A percentile compares a stretch with the other conserved stretches of the same genome.
phyloP scores from a whole-genome alignment of 2,113 vertebrate genomes.

The Ictalurus furcatus region DNA sequence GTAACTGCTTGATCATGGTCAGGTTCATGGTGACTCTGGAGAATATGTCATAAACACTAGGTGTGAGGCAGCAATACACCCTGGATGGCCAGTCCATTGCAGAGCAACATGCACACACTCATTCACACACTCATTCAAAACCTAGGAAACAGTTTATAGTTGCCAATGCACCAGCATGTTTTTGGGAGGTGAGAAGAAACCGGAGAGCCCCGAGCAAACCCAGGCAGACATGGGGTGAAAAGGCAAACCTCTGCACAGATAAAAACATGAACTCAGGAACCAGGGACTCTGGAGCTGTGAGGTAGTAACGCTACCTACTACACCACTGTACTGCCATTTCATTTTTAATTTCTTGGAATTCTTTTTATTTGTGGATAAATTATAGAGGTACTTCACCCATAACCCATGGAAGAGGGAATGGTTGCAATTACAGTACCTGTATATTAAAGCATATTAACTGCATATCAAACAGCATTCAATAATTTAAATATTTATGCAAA shows the following conservation, averaged over 20 bases:
- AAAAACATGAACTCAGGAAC: background rate
- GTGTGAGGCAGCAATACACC: background rate
- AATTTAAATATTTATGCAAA: background rate
- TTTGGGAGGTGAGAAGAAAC: background rate
- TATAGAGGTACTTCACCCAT: background rate
- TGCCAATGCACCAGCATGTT: background rate
- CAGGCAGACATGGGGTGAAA: background rate
- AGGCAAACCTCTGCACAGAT: background rate
- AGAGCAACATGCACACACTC: background rate
- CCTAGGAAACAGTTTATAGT: background rate
- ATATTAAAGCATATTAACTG: background rate
- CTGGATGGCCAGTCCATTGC: too few relatives aligned
- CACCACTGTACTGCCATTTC: background rate
- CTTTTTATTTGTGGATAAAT: background rate
- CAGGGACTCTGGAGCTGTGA: background rate
- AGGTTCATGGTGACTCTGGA: background rate
- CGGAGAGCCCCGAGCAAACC: background rate
- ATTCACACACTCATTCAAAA: background rate
- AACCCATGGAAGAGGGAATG: background rate
- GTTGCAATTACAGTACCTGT: background rate
- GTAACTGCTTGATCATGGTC: background rate
- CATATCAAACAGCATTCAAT: background rate
- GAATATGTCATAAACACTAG: background rate
- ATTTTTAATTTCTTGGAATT: background rate
- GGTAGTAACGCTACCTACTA: background rate